Evolutionary conservation across 2,888 invertebrate genomes (phyloP).

Genomic region (Doris montereyensis): DNA sequence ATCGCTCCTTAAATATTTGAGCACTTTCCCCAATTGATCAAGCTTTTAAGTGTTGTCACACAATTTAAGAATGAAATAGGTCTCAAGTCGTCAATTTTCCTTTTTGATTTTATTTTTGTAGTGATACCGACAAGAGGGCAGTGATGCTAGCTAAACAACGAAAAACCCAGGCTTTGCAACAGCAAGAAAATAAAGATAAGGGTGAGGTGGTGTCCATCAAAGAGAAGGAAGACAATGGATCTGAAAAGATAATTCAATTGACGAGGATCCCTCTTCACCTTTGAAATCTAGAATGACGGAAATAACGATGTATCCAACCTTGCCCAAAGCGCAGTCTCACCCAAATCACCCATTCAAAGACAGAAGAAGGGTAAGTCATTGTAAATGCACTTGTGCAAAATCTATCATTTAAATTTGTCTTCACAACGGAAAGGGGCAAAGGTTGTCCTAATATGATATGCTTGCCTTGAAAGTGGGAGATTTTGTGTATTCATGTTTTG

Average conservation of each 20-base stretch:
- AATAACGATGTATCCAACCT: slow-evolving; percentile 55
- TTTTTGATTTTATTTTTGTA: slow-evolving; percentile 41
- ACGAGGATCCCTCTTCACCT: slow-evolving; percentile 40
- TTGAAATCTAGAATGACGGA: slow-evolving; percentile 44
- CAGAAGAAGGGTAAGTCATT: slow-evolving; percentile 38
- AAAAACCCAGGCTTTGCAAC: slow-evolving; percentile 49
- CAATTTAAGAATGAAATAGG: no score
- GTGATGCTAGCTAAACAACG: slow-evolving; percentile 50
- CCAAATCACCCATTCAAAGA: slow-evolving; percentile 61
- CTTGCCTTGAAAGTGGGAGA: no score
- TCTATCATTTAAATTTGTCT: no score
- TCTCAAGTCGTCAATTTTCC: no score
- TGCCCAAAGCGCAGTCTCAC: slow-evolving; percentile 64
- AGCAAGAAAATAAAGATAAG: slow-evolving; percentile 36
- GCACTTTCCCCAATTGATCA: no score
- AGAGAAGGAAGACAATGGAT: slow-evolving; percentile 3
- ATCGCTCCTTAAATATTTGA: no score
- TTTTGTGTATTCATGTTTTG: no score
- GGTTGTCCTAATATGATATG: no score
- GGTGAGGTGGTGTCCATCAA: not conserved
- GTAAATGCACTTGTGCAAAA: no score
- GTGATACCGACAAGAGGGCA: slow-evolving; percentile 62
- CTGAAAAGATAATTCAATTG: slow-evolving; percentile 38
- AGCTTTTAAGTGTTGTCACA: no score
- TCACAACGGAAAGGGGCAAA: no score